Evolutionary conservation across 2,113 vertebrate genomes (phyloP).

Genomic region (Neofelis nebulosa): DNA sequence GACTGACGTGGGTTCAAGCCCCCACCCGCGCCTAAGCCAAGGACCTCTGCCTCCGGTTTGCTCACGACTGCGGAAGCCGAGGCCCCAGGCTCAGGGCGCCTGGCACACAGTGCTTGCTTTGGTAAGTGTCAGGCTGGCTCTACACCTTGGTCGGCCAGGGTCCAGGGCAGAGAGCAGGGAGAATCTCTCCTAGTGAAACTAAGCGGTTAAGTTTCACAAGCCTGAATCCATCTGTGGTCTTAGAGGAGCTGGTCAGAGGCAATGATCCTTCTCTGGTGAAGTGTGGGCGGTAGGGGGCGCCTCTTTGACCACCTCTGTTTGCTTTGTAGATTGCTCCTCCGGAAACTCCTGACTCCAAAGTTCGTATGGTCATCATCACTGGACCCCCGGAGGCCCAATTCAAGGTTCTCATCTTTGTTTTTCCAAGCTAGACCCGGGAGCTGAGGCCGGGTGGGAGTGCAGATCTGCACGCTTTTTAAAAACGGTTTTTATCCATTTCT

Average conservation of each 20-base stretch:
- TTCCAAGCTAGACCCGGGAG: neutral
- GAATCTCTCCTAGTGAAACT: neutral
- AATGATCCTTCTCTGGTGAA: too few relatives aligned
- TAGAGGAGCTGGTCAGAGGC: neutral
- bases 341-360: constrained; percentile 94
- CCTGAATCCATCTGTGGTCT: neutral
- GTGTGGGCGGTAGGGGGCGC: rapidly evolving
- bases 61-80: too few relatives aligned
- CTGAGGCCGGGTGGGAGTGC: neutral
- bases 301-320: neutral
- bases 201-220: neutral
- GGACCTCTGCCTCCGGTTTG: rapidly evolving
- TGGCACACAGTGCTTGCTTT: too few relatives aligned
- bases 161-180: neutral
- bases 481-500: neutral
- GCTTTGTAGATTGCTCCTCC: constrained; percentile 92
- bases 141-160: neutral
- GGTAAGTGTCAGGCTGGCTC: neutral
- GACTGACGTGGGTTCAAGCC: neutral
- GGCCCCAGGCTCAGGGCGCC: neutral
- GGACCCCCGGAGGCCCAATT: constrained; percentile 97
- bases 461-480: neutral
- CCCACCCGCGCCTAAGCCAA: rapidly evolving
- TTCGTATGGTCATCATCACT: constrained; percentile 96
- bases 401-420: constrained; percentile 86